Evolutionary conservation across 1,140 invertebrate genomes (phyloP), one percentile per base, ranked within the genome.

Genomic region (Lepidurus couesii): DNA sequence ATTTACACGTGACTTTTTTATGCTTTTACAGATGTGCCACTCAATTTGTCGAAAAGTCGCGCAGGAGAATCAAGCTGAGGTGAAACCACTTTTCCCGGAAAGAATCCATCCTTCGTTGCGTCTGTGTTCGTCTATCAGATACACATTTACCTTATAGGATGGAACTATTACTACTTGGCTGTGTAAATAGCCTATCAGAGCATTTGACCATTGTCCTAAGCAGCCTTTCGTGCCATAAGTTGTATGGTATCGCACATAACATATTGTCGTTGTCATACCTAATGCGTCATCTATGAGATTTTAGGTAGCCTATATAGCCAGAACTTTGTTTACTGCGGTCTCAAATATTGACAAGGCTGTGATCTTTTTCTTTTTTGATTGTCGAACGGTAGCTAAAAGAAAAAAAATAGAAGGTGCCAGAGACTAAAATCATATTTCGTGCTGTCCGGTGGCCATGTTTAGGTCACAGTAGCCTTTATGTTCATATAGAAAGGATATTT

Each of bases 331-430:
- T 65, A n/a, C 53, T 65, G 53, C 53, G 53, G 53, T 65, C 53
- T 65, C 53, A 65, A 65, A 65, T 65, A 65, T 65, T 65, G 53
- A 65, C 53, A 65, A 65, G 53, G 53, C 53, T 65, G 53, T 65
- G 53, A 65, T 65, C 53, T 65, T 65, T n/a, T 65, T 21, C 16
- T 65, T 65, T 65, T 65, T 65, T 65, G 53, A n/a, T 65, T 65
- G 16, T 65, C 21, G 53, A n/a, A 65, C 53, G 53, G 53, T 65
- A 65, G 53, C 53, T 11, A 65, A n/a, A 21, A 21, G 21, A 65
- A 21, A 21, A 21, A 4, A 65, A 65, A 65, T 21, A 16, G 53
- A 16, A 65, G 53, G 53, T 65, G 53, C 53, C 53, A 65, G 53
- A 65, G 13, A 13, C 16, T 65, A n/a, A 65, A 65, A 65, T 65